Base-by-base conservation (phyloP, 2,888 invertebrate species). In the Peribatodes rhomboidaria region DNA sequence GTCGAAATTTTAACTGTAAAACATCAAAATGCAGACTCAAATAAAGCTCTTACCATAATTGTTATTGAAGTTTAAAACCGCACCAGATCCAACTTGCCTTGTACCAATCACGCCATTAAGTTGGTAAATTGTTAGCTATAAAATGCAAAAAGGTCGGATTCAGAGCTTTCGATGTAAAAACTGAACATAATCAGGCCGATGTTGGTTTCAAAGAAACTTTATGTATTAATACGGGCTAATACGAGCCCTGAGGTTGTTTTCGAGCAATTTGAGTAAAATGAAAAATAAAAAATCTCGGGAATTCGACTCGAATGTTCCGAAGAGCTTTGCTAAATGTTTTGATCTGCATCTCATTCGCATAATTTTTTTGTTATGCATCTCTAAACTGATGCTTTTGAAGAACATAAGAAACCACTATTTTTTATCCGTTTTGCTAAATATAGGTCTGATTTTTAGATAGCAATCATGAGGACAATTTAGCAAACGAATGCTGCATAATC, bases 91-190 rank as follows among this genome's bases (percentile, higher is more conserved):
- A 37, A 33, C 67, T 79, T 76, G 72, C 71, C 84, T 76, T 86
- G 83, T 83, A 80, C 80, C 85, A 80, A 86, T 85, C 81, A 79
- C 77, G 83, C 82, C 77, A 83, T 87, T 86, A 84, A 80, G 73
- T 77, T 68, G 78, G 79, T 81, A 88, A 89, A 88, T 87, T 87
- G 85, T 84, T 81, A 70, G 80, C 72, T 84, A 85, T 88, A 87
- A 85, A 85, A 88, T 85, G 85, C 82, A 88, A 88, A 88, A 88
- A 86, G 77, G 67, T 75, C 64, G 75, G 76, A 84, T 82, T 84
- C 81, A 60, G 65, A 44, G 66, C 73, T 74, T 74, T 64, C 74
- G 70, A 72, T 73, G 75, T 71, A 75, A 72, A 68, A 79, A 46
- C 62, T 49, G 42, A 55, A 59, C 49, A 68, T 72, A 70, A 70